Evolutionary conservation across 2,113 vertebrate genomes (phyloP), one percentile per base, ranked within the genome.

Genomic region (Macquaria australasica): DNA sequence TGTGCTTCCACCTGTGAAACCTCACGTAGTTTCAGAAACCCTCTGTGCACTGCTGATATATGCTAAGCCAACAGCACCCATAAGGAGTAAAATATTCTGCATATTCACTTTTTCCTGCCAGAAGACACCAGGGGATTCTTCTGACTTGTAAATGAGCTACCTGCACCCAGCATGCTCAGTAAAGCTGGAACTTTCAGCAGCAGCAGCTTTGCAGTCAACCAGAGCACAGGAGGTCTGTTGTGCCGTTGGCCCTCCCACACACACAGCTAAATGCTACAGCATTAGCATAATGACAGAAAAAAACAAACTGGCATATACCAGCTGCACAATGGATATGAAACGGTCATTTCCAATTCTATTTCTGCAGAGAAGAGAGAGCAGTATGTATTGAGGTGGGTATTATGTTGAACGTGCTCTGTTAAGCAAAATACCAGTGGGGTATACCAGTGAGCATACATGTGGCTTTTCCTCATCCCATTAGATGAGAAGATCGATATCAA

Each of bases 131-230:
- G 69, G 62, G 12, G 63, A 70, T 69, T 79, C 25, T 51, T 78
- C 41, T 70, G 80, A 79, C 70, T 84, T 74, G 34, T 77, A 56
- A 81, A 88, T 81, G 55, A 85, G 68, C 58, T 39, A 59, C 86
- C 69, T 79, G 67, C 34, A n/a, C 4, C 51, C 69, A 59, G 11
- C 34, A 43, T 6, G 56, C 41, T 34, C 50, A 39, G 66, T 43
- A 1, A 50, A 66, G 62, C 56, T 43, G 60, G 5, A n/a, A 51
- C 28, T 74, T 76, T 66, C 28, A 70, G 56, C 10, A 16, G 45
- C 18, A 8, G 23, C 56, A 16, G 82, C 6, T 74, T 74, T 56
- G 63, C 53, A n/a, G 14, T 64, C 25, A n/a, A 6, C 28, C 15
- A 48, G 31, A 28, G 48, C 58, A 6, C 58, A 45, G 64, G 77